These are phyloP conservation scores for Corythornis cristatus DNA, from an alignment of 2,113 vertebrate species.

Conservation along the genomic window DNA sequence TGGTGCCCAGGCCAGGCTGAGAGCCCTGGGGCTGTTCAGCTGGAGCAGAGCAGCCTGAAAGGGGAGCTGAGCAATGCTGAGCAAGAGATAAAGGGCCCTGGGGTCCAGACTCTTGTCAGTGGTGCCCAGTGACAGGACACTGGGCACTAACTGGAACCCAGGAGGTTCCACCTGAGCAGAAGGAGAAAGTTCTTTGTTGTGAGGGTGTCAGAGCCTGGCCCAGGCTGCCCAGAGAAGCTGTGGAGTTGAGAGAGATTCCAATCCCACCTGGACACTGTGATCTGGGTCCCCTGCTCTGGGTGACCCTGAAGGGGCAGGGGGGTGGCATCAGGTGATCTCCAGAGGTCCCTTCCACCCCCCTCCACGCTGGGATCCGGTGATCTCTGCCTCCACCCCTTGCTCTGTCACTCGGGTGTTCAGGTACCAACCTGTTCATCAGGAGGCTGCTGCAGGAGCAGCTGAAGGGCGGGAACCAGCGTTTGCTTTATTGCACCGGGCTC, in stretches of 20 bases:
- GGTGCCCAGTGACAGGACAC: too few species aligned
- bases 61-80: background rate
- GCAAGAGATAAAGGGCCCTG: too few species aligned
- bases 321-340: background rate
- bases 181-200: too few species aligned
- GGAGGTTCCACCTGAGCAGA: too few species aligned
- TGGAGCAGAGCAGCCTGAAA: background rate
- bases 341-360: background rate
- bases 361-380: background rate
- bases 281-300: too few species aligned
- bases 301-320: too few species aligned
- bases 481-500: background rate
- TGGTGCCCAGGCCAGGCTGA: background rate
- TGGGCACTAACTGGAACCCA: too few species aligned
- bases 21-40: background rate
- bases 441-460: background rate
- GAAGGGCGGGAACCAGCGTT: fast-evolving
- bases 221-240: too few species aligned
- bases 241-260: too few species aligned
- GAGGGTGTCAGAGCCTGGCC: too few species aligned
- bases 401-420: fast-evolving
- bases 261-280: too few species aligned
- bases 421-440: background rate
- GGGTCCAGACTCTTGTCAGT: too few species aligned
- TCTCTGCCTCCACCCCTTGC: background rate